These are phyloP conservation scores for Tylochromis polylepis DNA, from an alignment of 2,113 vertebrate genomes.

Conservation along the genomic window DNA sequence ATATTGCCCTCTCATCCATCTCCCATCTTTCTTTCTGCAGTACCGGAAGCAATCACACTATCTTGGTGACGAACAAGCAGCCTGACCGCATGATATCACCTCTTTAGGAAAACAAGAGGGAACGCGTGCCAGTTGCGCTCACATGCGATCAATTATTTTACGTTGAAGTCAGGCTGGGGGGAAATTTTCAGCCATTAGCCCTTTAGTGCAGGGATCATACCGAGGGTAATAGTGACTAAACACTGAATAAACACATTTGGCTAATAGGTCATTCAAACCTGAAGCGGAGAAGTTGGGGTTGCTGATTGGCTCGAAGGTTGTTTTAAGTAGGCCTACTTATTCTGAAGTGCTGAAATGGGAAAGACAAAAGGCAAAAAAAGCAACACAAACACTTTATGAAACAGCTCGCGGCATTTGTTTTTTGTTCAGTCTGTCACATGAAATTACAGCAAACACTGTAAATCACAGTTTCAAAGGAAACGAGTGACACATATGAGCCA, in stretches of 20 bases:
- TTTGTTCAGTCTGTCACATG: not conserved
- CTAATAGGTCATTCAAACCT: conserved; percentile 71
- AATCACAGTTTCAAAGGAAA: not conserved
- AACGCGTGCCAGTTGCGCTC: conserved; percentile 71
- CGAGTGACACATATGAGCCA: not conserved
- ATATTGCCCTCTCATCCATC: conserved; percentile 38
- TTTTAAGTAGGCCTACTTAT: not conserved
- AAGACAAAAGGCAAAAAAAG: not conserved
- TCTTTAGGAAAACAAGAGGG: conserved; percentile 69
- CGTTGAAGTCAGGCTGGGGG: conserved; percentile 37
- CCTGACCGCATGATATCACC: conserved; percentile 71
- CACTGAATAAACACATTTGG: conserved; percentile 80
- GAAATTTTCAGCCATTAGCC: conserved; percentile 75
- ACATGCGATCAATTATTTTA: conserved; percentile 80
- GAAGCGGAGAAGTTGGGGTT: conserved; percentile 15
- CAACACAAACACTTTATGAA: not conserved
- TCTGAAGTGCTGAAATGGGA: not conserved
- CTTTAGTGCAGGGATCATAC: conserved; percentile 66
- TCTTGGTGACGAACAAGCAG: conserved; percentile 58
- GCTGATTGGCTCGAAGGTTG: conserved; percentile 32
- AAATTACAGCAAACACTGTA: not conserved
- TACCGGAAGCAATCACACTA: conserved; percentile 74
- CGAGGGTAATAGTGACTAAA: conserved; percentile 75
- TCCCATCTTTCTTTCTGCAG: conserved; percentile 11
- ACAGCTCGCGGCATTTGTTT: not conserved